A percentile compares a stretch with the other conserved stretches of the same genome.
Conservation (phyloP, 2,797 vertebrate genomes). For the Pangasius larnaudii region DNA sequence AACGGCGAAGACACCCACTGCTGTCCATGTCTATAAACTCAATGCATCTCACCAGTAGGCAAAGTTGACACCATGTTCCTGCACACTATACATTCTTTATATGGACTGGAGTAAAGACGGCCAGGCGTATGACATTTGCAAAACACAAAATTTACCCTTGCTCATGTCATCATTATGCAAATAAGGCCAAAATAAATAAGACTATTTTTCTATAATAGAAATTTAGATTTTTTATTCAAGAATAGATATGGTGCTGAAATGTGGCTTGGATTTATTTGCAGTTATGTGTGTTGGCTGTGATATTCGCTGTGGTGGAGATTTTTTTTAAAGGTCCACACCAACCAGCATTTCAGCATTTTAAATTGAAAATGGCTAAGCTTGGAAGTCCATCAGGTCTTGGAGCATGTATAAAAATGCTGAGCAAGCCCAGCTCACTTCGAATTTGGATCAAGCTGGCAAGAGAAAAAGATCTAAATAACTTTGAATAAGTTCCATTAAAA, state of each 20-base stretch:
- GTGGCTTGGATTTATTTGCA: background rate
- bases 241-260: background rate
- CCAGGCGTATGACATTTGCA: background rate
- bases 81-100: background rate
- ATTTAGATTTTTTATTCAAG: background rate
- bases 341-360: background rate
- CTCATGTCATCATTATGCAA: background rate
- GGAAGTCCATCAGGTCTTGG: background rate
- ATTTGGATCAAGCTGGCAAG: background rate
- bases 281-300: background rate
- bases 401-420: background rate
- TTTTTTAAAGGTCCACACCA: background rate
- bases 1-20: background rate
- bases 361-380: background rate
- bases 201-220: background rate
- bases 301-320: background rate
- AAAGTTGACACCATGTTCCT: background rate
- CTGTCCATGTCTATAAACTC: conserved; percentile 40
- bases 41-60: conserved; percentile 36
- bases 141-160: background rate
- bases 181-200: conserved; percentile 10
- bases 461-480: background rate
- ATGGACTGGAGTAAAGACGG: background rate
- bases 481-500: too few species aligned
- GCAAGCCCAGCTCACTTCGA: background rate